These are phyloP conservation scores for Diploptera punctata DNA, from an alignment of 2,888 invertebrate genomes.

Conservation along the genomic window DNA sequence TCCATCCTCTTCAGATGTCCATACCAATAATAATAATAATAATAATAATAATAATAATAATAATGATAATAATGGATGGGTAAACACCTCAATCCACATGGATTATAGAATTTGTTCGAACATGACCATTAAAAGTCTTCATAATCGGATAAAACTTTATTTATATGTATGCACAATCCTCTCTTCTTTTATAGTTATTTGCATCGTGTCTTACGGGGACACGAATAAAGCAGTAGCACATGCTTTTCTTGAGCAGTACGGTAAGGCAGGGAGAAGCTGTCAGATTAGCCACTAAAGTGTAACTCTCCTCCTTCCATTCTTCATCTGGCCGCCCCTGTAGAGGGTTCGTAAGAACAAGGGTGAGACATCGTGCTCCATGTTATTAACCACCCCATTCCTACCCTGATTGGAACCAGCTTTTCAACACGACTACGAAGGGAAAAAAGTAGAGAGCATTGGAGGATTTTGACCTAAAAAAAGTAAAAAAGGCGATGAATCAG, in stretches of 20 bases:
- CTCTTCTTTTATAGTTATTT: no score
- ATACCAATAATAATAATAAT: no score
- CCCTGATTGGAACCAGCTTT: conserved; percentile 2
- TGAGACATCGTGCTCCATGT: neutral
- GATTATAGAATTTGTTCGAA: no score
- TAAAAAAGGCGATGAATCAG: neutral
- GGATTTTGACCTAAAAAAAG: neutral
- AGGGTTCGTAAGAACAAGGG: neutral
- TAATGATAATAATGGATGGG: neutral
- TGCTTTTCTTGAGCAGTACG: no score
- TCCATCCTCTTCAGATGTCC: no score
- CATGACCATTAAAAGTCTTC: no score
- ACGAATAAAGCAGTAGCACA: conserved; percentile 1
- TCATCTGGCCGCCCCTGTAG: no score
- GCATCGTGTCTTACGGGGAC: no score
- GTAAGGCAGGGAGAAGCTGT: neutral
- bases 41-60: neutral
- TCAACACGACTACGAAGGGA: neutral
- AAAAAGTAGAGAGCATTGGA: neutral
- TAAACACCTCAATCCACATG: no score
- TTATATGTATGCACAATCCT: no score
- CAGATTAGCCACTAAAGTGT: conserved; percentile 7
- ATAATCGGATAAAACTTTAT: no score
- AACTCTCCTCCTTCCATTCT: neutral
- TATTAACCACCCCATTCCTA: neutral